Base-by-base conservation (phyloP, 2,888 invertebrate genomes). In the Teleiodes luculella region DNA sequence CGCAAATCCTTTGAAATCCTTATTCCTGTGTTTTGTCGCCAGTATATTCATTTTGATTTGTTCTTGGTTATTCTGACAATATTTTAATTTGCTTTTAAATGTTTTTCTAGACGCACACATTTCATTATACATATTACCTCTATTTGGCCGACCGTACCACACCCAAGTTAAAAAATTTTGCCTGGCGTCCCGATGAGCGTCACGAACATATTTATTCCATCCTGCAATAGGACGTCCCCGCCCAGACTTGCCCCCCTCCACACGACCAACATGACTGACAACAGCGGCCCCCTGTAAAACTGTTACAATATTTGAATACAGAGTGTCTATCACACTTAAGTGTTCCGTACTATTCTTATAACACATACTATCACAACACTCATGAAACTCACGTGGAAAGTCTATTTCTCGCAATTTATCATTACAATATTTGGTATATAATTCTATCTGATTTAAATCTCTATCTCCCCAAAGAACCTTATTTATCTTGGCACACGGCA, bases 401-500 rank as follows among this genome's bases (percentile, higher is more conserved):
- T 37, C 37, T 13, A 37, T 37, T 13, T 13, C 11, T 13, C 13
- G 11, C 28, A 30, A 28, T 14, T 46, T 46, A n/a, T 13, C 30
- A 13, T 46, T 28, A 46, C 56, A 53, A 13, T 33, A 37, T 47
- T 51, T 51, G 6, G 16, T 49, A 28, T 51, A 57, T 28, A 31
- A 24, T 36, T 57, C 45, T 48, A 57, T 43, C 48, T 57, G 54
- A 3, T 11, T 31, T 31, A 18, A 14, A 24, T 56, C 48, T 30
- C 53, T 51, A 6, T 56, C 53, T 14, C 57, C 49, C 57, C 57
- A 57, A 11, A 41, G 7, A 43, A 57, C 52, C 46, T 52, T 57
- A 30, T 54, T 57, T 24, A 37, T 46, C 24, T 50, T 30, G 1
- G 45, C 28, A 28, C 30, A 5, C 18, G 46, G 54, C 46, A 46